Percentiles rank a stretch among this genome's conserved stretches.
These are phyloP conservation scores for Apostichopus leukothele DNA, from an alignment of 53 echinoderm and acorn worm genomes.

Conservation along the genomic window DNA sequence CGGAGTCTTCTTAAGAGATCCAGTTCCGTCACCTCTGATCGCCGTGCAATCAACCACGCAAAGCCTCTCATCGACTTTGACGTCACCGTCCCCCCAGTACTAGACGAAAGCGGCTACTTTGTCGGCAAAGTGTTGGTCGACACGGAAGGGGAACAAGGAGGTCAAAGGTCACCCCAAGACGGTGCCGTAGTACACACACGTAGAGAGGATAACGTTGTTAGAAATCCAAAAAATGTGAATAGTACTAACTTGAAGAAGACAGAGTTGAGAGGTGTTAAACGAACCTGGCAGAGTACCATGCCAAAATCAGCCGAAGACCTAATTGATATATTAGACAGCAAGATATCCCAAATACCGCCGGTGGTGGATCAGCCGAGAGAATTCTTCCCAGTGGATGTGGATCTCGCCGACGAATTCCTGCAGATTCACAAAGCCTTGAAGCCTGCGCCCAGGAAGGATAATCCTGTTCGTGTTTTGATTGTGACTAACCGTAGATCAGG, in stretches of 20 bases:
- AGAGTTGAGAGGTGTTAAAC: not conserved
- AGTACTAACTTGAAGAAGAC: not conserved
- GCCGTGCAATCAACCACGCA: conserved; percentile 15
- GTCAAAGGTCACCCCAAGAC: not conserved
- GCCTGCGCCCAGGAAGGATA: conserved; percentile 25
- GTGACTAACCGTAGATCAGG: conserved; percentile 93
- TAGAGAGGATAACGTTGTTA: not conserved
- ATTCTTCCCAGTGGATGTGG: conserved; percentile 3
- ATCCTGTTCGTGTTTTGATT: conserved; percentile 70
- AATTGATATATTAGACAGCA: conserved; percentile 36
- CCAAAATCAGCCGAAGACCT: not conserved
- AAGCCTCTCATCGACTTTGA: conserved; percentile 33
- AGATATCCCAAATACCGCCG: conserved; percentile 37
- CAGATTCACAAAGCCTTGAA: conserved; percentile 35
- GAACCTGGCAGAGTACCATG: not conserved
- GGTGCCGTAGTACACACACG: not conserved
- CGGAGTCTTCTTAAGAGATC: conserved; percentile 8
- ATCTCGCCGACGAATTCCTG: conserved; percentile 37
- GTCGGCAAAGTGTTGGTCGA: not conserved
- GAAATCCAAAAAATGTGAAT: not conserved
- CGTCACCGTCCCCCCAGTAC: conserved; percentile 6
- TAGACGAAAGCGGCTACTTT: conserved; percentile 37
- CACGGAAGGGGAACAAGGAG: not conserved
- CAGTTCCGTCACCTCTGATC: not conserved
- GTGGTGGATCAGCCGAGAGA: not conserved